Percentiles rank a stretch among this genome's conserved stretches.
Evolutionary conservation across 2,888 invertebrate genomes (phyloP).

Genomic region (Dolichomitus sp.): DNA sequence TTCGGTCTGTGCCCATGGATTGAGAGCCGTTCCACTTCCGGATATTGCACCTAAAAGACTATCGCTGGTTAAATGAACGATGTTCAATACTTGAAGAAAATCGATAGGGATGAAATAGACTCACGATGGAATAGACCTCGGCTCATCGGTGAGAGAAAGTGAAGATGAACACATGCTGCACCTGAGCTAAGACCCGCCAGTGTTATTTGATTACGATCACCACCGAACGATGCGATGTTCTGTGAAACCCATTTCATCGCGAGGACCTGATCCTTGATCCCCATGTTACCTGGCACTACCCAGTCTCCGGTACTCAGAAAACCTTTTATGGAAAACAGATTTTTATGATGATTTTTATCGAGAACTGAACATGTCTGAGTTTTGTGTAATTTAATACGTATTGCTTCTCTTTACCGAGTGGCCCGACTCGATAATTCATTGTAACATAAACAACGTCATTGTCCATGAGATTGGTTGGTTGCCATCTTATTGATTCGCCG

Average conservation of each 20-base stretch:
- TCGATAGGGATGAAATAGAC: constrained; percentile 73
- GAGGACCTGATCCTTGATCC: constrained; percentile 90
- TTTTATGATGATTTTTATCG: too few relatives aligned
- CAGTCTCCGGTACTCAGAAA: constrained; percentile 91
- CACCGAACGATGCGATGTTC: constrained; percentile 90
- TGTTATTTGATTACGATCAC: constrained; percentile 90
- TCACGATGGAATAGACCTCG: constrained; percentile 87
- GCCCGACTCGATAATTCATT: constrained; percentile 2
- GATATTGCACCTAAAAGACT: background rate
- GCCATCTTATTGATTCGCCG: background rate
- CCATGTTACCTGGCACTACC: constrained; percentile 89
- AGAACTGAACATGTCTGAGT: too few relatives aligned
- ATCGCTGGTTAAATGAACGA: background rate
- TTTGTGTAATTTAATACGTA: background rate
- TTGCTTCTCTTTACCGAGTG: background rate
- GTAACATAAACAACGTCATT: background rate
- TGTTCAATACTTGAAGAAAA: background rate
- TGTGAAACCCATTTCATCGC: constrained; percentile 90
- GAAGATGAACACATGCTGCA: constrained; percentile 90
- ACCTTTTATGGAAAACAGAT: constrained; percentile 84
- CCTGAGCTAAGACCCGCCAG: constrained; percentile 91
- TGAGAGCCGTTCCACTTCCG: background rate
- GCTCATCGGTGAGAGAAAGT: constrained; percentile 89
- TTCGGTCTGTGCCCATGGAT: constrained; percentile 1
- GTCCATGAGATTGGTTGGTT: background rate